Evolutionary conservation across 1,140 invertebrate species (phyloP).

Genomic region (Drosophila rhopaloa): DNA sequence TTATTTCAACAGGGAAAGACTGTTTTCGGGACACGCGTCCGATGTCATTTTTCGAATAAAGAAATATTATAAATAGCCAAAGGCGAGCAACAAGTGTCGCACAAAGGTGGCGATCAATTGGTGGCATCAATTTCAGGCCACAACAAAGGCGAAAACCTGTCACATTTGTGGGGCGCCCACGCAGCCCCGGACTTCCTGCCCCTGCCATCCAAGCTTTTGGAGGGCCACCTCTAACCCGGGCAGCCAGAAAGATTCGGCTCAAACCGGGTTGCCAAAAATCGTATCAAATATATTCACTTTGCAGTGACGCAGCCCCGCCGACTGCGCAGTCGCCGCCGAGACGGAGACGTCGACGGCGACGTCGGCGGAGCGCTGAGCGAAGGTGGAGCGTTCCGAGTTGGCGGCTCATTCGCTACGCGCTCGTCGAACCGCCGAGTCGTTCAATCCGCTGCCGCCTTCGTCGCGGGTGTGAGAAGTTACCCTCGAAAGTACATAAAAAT

Average conservation of each 20-base stretch:
- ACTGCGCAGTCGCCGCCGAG: constrained; percentile 17
- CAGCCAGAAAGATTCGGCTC: constrained; percentile 37
- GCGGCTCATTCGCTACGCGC: constrained; percentile 69
- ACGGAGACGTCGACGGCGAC: background rate
- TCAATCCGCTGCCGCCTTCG: constrained; percentile 47
- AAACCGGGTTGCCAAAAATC: constrained; percentile 45
- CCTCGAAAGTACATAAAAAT: constrained; percentile 18
- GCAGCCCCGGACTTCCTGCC: constrained; percentile 17
- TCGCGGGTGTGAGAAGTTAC: constrained; percentile 52
- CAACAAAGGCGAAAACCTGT: constrained; percentile 38
- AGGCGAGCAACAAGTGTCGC: constrained; percentile 42
- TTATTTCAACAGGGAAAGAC: constrained; percentile 40
- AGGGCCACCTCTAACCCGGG: background rate
- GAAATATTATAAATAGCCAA: constrained; percentile 40
- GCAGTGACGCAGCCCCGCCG: constrained; percentile 3
- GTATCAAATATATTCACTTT: constrained; percentile 21
- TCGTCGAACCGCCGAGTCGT: constrained; percentile 69
- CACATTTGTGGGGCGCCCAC: constrained; percentile 28
- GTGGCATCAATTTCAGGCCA: constrained; percentile 30
- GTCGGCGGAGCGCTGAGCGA: constrained; percentile 18
- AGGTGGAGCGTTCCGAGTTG: constrained; percentile 45
- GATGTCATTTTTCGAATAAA: constrained; percentile 27
- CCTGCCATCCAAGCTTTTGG: background rate
- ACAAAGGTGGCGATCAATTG: constrained; percentile 48
- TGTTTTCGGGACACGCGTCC: constrained; percentile 31